A percentile compares a stretch with the other conserved stretches of the same genome.
These are phyloP conservation scores for Holotrichia oblita DNA, from an alignment of 1,140 invertebrate genomes.

Conservation along the genomic window DNA sequence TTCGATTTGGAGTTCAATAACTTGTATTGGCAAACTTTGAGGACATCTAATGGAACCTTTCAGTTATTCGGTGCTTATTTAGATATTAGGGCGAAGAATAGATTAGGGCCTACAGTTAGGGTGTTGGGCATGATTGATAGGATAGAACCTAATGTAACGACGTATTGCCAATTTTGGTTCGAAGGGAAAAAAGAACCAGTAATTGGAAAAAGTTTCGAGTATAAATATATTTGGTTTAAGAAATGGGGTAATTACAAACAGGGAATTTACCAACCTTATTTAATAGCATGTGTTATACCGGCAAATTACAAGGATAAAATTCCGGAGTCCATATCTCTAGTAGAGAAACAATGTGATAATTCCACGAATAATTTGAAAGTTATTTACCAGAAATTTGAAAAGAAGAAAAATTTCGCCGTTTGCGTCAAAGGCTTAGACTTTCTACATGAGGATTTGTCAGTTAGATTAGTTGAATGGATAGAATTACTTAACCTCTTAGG, in stretches of 20 bases:
- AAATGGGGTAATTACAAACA: constrained; percentile 96
- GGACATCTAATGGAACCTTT: constrained; percentile 84
- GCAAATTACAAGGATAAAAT: constrained; percentile 75
- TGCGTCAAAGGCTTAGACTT: constrained; percentile 96
- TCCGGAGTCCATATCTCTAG: constrained; percentile 84
- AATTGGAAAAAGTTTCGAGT: constrained; percentile 83
- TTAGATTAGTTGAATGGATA: constrained; percentile 94
- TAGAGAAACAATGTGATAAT: constrained; percentile 84
- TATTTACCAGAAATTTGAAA: constrained; percentile 77
- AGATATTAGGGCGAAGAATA: constrained; percentile 79
- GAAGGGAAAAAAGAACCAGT: constrained; percentile 80
- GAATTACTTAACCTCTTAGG: constrained; percentile 87
- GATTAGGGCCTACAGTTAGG: constrained; percentile 81
- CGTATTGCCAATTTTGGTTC: constrained; percentile 92
- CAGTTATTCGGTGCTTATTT: constrained; percentile 91
- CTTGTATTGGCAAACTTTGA: constrained; percentile 87
- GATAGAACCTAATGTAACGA: constrained; percentile 83
- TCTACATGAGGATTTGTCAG: constrained; percentile 88
- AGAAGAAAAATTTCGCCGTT: constrained; percentile 87
- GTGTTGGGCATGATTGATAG: constrained; percentile 92
- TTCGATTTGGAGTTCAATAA: constrained; percentile 93
- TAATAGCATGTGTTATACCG: constrained; percentile 88
- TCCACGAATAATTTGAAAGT: constrained; percentile 89
- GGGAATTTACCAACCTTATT: constrained; percentile 89
- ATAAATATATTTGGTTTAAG: constrained; percentile 94